phyloP scores from a whole-genome alignment of 2,113 vertebrate species.

The Progne subis region DNA sequence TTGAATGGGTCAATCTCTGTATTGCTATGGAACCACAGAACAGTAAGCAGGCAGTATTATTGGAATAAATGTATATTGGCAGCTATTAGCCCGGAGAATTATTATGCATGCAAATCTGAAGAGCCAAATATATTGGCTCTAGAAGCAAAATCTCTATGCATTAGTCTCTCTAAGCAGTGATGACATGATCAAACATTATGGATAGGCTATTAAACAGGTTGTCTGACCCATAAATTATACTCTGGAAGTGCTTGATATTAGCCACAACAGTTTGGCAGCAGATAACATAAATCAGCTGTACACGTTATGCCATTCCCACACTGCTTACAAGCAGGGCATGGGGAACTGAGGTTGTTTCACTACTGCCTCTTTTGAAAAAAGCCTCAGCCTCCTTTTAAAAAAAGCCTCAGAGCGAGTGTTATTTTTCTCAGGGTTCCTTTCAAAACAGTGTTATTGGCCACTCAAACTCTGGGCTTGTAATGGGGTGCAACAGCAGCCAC shows the following conservation, averaged over 20 bases:
- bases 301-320: not conserved
- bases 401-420: not conserved
- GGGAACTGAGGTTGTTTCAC: not conserved
- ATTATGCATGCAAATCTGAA: not conserved
- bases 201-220: not conserved
- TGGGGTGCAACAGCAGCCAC: not conserved
- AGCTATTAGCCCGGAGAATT: conserved; percentile 5
- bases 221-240: not conserved
- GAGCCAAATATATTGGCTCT: not conserved
- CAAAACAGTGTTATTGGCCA: not conserved
- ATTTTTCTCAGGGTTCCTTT: not conserved
- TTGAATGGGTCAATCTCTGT: not conserved
- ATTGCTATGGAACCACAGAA: not conserved
- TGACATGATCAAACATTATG: not conserved
- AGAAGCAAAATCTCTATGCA: not conserved
- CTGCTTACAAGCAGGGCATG: not conserved
- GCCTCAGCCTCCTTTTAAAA: not conserved
- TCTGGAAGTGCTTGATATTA: not conserved
- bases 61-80: not conserved
- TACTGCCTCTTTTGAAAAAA: not conserved
- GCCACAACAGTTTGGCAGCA: not conserved
- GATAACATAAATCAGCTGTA: not conserved
- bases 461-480: not conserved
- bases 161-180: not conserved
- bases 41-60: not conserved